These are phyloP conservation scores for Cynaeus angustus DNA, from an alignment of 2,888 invertebrate species.

Conservation along the genomic window DNA sequence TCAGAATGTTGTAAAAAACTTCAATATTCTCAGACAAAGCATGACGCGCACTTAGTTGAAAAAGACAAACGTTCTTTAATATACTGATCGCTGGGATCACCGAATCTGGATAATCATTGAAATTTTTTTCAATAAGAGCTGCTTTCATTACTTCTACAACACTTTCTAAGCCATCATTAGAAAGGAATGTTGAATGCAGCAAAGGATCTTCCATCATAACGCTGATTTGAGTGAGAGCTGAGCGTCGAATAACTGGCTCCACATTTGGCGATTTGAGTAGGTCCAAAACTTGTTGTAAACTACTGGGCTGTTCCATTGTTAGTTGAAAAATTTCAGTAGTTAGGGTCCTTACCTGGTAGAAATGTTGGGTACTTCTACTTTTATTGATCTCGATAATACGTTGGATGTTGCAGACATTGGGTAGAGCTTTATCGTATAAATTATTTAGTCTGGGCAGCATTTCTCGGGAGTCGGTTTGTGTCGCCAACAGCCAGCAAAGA, in stretches of 20 bases:
- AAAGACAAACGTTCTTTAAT: conserved; percentile 73
- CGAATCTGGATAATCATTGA: conserved; percentile 73
- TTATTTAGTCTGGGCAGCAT: conserved; percentile 73
- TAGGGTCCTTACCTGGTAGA: conserved; percentile 68
- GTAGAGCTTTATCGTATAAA: conserved; percentile 71
- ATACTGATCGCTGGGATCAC: conserved; percentile 72
- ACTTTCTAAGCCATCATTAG: conserved; percentile 74
- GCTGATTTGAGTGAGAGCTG: conserved; percentile 80
- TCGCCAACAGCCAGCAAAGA: conserved; percentile 73
- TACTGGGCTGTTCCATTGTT: conserved; percentile 68
- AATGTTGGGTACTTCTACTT: conserved; percentile 64
- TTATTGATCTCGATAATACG: conserved; percentile 66
- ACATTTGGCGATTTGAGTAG: conserved; percentile 68
- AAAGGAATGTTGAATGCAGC: conserved; percentile 77
- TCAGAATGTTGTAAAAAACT: conserved; percentile 71
- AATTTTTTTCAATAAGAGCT: conserved; percentile 71
- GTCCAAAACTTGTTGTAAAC: conserved; percentile 71
- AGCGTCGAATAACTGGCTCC: conserved; percentile 80
- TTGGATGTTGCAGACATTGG: conserved; percentile 70
- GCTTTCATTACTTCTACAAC: conserved; percentile 72
- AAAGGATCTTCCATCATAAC: conserved; percentile 79
- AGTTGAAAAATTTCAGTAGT: neutral
- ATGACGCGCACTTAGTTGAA: conserved; percentile 75
- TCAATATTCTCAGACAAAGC: conserved; percentile 73
- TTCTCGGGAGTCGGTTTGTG: conserved; percentile 69